Base-by-base conservation (phyloP, 2,797 vertebrate species). In the Phataginus tetradactyla region DNA sequence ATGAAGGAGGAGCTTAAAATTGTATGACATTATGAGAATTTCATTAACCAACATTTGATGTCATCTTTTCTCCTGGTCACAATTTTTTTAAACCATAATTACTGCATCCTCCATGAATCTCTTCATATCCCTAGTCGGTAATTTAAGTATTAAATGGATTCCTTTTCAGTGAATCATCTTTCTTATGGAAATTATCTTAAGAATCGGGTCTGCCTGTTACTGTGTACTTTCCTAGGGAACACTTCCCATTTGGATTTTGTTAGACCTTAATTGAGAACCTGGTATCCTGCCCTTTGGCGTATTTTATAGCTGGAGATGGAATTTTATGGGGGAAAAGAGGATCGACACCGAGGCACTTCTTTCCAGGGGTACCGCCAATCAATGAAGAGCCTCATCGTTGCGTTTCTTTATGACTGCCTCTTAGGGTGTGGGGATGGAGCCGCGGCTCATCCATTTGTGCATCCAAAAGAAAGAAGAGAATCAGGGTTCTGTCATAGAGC, bases 401-500 rank as follows among this genome's bases (percentile, higher is more conserved):
- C 25, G 0, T 9, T 53, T 69, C 14, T 42, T 5, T 1, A 1
- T 10, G 64, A 4, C 4, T 1, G 4, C 13, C 14, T 42, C 42
- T 23, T 21, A 7, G 25, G 13, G 34, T 3, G 20, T 0, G 45
- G 64, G 15, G 10, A 49, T 2, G 27, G 32, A 12, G 9, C 17
- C 39, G 21, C 5, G 14, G 4, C 7, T 20, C 7, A 4, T 4
- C 1, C 39, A 27, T 15, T 15, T 42, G 17, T 0, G 4, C 18
- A 7, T 5, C 39, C 2, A 3, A 39, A 37, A 0, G 10, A 8
- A 49, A n/a, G 92, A 20, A 49, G 0, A 20, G 9, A 77, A 37
- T 7, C 11, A 5, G 3, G 3, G 8, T 18, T 17, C 0, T 3
- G 12, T n/a, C 25, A 4, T 1, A 18, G 11, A 6, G 55, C 27